These are phyloP conservation scores for Tanypteryx hageni DNA, from an alignment of 2,888 invertebrate genomes.

Conservation along the genomic window DNA sequence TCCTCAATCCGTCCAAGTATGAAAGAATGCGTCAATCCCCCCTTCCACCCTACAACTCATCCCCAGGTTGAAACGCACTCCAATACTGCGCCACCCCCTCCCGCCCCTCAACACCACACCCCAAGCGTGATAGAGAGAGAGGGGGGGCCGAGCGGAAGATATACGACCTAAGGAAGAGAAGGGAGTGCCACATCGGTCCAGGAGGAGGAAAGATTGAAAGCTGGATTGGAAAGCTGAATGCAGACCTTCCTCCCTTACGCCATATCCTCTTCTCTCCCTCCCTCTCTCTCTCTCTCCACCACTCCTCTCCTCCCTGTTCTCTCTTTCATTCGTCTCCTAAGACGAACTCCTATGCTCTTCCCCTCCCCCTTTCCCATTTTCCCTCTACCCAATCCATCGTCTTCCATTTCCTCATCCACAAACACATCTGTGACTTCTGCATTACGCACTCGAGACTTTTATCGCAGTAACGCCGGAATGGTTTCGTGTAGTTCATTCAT, in stretches of 20 bases:
- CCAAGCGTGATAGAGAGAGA: constrained; percentile 12
- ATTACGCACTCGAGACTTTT: constrained; percentile 59
- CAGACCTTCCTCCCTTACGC: not conserved
- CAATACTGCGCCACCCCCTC: not conserved
- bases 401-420: constrained; percentile 57
- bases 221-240: constrained; percentile 51
- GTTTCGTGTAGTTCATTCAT: not conserved
- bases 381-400: constrained; percentile 44
- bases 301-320: not conserved
- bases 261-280: not conserved
- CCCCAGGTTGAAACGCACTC: not conserved
- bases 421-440: constrained; percentile 58
- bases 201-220: constrained; percentile 58
- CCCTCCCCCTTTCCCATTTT: not conserved
- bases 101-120: not conserved
- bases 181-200: constrained; percentile 36
- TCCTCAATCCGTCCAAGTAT: constrained; percentile 59
- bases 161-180: not conserved
- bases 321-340: not conserved
- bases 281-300: no score
- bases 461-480: constrained; percentile 13
- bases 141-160: constrained; percentile 35
- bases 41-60: not conserved
- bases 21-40: constrained; percentile 51
- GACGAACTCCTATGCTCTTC: not conserved